phyloP scores from a whole-genome alignment of 2,888 invertebrate species.

The Galeruca laticollis region DNA sequence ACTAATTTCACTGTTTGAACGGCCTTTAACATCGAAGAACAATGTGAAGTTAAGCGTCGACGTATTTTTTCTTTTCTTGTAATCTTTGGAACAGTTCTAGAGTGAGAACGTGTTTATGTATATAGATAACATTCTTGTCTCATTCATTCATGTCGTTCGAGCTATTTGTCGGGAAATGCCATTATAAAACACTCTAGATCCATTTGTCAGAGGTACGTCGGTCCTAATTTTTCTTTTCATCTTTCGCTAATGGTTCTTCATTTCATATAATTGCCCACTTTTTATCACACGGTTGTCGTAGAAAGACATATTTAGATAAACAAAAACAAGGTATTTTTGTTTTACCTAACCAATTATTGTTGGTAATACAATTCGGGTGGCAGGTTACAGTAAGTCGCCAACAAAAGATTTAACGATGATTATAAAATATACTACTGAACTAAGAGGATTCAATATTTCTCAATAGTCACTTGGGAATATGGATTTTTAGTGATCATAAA shows the following conservation, averaged over 20 bases:
- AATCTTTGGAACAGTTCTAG: not conserved
- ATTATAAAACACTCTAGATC: conserved; percentile 9
- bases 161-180: conserved; percentile 4
- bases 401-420: not conserved
- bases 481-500: conserved; percentile 11
- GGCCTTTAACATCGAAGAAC: not conserved
- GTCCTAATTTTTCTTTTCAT: not conserved
- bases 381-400: not conserved
- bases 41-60: not conserved
- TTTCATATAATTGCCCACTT: not conserved
- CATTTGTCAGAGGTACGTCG: conserved; percentile 3
- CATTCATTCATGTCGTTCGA: conserved; percentile 4
- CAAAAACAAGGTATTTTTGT: not conserved
- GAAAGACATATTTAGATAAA: not conserved
- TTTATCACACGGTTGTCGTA: not conserved
- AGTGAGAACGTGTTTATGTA: not conserved
- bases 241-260: conserved; percentile 4
- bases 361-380: not conserved
- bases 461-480: not conserved
- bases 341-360: not conserved
- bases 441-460: not conserved
- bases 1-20: no score
- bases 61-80: not conserved
- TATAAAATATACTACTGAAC: not conserved
- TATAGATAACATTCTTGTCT: conserved; percentile 10